These are phyloP conservation scores for Stegodyphus mimosarum DNA, from an alignment of 1,140 invertebrate species.

Conservation along the genomic window DNA sequence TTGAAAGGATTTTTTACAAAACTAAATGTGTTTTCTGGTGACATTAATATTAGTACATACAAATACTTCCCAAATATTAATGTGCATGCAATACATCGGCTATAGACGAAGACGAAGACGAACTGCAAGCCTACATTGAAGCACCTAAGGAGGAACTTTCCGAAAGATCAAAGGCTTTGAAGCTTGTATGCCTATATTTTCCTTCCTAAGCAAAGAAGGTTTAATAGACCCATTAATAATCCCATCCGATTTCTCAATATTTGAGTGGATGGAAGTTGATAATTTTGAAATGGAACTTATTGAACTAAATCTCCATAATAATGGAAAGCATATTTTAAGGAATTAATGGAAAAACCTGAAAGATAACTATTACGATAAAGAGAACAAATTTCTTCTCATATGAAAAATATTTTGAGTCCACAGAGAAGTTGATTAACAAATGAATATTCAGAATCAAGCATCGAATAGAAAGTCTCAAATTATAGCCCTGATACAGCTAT, in stretches of 20 bases:
- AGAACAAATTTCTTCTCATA: neutral
- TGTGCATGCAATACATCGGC: neutral
- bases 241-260: neutral
- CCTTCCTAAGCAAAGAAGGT: neutral
- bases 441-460: neutral
- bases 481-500: neutral
- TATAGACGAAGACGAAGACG: neutral
- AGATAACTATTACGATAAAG: no score
- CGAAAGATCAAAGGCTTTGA: neutral
- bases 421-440: neutral
- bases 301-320: neutral
- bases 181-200: neutral
- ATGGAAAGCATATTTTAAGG: no score
- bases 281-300: neutral
- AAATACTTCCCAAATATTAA: neutral
- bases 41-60: neutral
- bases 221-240: slow-evolving; percentile 1
- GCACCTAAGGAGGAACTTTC: neutral
- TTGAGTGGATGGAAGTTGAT: neutral
- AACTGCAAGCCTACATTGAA: neutral
- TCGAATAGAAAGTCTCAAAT: neutral
- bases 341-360: no score
- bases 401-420: neutral
- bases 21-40: neutral
- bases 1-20: neutral